Percentiles rank a stretch among this genome's conserved stretches.
These are phyloP conservation scores for Syngnathus acus DNA, from an alignment of 2,797 vertebrate genomes.

Conservation along the genomic window DNA sequence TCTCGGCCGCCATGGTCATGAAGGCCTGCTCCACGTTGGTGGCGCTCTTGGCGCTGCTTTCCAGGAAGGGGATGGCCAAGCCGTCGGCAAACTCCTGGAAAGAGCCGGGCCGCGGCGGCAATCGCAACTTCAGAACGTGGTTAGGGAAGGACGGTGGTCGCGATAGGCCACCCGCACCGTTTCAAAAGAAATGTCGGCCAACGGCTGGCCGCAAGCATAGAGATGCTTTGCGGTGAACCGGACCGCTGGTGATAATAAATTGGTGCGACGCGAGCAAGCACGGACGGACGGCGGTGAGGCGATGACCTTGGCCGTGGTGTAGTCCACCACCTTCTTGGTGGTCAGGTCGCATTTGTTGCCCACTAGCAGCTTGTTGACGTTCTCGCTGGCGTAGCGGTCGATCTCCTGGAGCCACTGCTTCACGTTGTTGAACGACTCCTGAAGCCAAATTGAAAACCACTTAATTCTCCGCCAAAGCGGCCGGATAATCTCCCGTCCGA, in stretches of 20 bases:
- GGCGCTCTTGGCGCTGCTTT: constrained; percentile 96
- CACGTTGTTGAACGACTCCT: constrained; percentile 96
- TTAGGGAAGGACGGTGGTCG: too few species aligned
- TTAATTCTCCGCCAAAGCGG: too few species aligned
- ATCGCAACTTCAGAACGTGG: not conserved
- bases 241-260: too few species aligned
- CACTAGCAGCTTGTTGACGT: constrained; percentile 94
- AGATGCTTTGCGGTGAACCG: too few species aligned
- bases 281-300: too few species aligned
- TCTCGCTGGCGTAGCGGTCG: constrained; percentile 93
- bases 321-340: constrained; percentile 95
- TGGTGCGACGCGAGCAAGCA: too few species aligned
- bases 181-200: too few species aligned
- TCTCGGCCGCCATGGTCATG: constrained; percentile 99
- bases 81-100: constrained; percentile 91
- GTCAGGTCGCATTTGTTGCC: constrained; percentile 95
- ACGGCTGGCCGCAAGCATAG: too few species aligned
- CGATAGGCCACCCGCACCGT: too few species aligned
- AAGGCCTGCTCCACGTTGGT: constrained; percentile 98
- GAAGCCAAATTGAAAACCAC: too few species aligned
- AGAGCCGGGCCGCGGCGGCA: not conserved
- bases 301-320: constrained; percentile 89
- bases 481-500: too few species aligned
- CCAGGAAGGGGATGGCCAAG: constrained; percentile 92
- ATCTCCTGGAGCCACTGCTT: constrained; percentile 98